These are phyloP conservation scores for Dascyllus trimaculatus DNA, from an alignment of 2,113 vertebrate genomes.

Conservation along the genomic window DNA sequence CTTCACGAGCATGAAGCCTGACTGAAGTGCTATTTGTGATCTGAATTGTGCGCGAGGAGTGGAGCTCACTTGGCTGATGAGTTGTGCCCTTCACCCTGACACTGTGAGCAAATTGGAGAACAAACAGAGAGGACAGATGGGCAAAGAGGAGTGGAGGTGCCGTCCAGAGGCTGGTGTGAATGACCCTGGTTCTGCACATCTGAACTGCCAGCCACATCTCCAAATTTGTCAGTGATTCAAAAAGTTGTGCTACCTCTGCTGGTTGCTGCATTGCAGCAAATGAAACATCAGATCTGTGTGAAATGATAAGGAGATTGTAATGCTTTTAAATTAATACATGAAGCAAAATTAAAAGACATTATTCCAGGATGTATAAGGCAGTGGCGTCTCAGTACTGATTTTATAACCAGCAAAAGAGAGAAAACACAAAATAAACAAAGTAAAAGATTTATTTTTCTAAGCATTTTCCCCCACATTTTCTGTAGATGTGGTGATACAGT, in stretches of 20 bases:
- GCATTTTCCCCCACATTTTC: too few species aligned
- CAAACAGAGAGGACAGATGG: constrained; percentile 45
- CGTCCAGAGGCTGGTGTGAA: constrained; percentile 29
- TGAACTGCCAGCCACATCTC: constrained; percentile 2
- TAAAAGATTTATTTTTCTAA: too few species aligned
- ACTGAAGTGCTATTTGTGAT: background rate
- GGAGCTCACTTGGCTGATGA: constrained; percentile 30
- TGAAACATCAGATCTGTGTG: background rate
- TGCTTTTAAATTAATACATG: background rate
- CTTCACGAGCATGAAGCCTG: background rate
- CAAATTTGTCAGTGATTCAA: constrained; percentile 9
- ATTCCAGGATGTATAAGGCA: background rate
- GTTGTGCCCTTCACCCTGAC: constrained; percentile 40
- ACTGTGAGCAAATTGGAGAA: constrained; percentile 48
- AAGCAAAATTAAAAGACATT: background rate
- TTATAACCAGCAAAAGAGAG: too few species aligned
- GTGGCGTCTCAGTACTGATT: too few species aligned
- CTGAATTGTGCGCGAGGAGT: constrained; percentile 9
- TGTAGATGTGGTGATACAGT: too few species aligned
- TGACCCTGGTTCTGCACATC: constrained; percentile 27
- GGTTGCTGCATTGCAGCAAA: background rate
- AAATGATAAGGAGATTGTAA: background rate
- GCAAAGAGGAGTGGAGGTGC: constrained; percentile 28
- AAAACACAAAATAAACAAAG: too few species aligned
- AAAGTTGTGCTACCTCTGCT: background rate